Evolutionary conservation across 1,140 invertebrate species (phyloP).

Genomic region (Nomia melanderi): DNA sequence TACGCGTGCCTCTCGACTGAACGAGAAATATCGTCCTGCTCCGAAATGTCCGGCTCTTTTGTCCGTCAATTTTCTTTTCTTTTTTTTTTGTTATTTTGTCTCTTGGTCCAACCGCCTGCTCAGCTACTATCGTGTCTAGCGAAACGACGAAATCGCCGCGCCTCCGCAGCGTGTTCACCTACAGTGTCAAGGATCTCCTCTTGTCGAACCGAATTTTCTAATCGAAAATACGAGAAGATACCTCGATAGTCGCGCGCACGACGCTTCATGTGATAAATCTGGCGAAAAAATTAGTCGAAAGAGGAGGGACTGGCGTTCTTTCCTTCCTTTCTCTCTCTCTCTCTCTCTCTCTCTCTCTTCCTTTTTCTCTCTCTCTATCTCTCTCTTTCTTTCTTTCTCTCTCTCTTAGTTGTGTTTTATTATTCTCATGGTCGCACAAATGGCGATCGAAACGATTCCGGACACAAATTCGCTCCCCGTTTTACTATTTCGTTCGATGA

Average conservation of each 20-base stretch:
- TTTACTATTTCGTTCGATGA: too few species aligned
- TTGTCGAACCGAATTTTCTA: constrained; percentile 52
- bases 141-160: constrained; percentile 54
- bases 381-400: too few species aligned
- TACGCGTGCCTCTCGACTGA: constrained; percentile 15
- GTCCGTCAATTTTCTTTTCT: constrained; percentile 52
- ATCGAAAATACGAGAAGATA: constrained; percentile 41
- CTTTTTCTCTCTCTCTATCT: too few species aligned
- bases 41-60: constrained; percentile 34
- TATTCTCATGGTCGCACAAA: neutral
- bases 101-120: constrained; percentile 57
- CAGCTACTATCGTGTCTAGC: constrained; percentile 50
- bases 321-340: too few species aligned
- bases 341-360: too few species aligned
- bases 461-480: neutral
- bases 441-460: neutral
- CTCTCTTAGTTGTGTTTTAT: too few species aligned
- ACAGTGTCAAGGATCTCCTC: constrained; percentile 53
- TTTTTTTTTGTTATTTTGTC: too few species aligned
- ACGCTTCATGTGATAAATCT: constrained; percentile 35
- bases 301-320: constrained; percentile 48
- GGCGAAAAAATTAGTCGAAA: constrained; percentile 48
- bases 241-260: constrained; percentile 56
- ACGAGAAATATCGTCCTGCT: constrained; percentile 36
- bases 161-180: constrained; percentile 24